Percentiles rank a stretch among this genome's conserved stretches.
These are phyloP conservation scores for Holacanthella duospinosa DNA, from an alignment of 2,888 invertebrate genomes.

Conservation along the genomic window DNA sequence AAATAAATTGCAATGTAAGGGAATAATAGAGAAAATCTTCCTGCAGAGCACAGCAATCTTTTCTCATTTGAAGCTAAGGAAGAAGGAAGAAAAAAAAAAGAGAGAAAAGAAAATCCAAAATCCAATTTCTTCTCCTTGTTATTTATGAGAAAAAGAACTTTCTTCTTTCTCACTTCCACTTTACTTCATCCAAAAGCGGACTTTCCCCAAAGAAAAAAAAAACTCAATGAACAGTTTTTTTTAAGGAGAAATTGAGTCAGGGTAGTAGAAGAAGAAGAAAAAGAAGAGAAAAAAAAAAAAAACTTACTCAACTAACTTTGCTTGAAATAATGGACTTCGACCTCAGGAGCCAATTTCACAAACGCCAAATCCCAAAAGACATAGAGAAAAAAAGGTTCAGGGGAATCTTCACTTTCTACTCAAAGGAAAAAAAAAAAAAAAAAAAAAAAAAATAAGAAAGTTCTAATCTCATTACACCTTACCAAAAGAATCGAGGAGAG, in stretches of 20 bases:
- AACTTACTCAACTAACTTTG: conserved; percentile 3
- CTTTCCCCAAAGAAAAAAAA: not conserved
- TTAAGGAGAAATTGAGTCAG: not conserved
- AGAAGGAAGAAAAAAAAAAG: conserved; percentile 9
- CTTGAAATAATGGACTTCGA: conserved; percentile 20
- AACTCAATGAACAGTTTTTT: not conserved
- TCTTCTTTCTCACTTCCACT: not conserved
- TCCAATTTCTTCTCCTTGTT: conserved; percentile 20
- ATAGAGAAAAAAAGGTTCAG: not conserved
- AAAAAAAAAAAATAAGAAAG: not conserved
- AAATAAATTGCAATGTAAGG: not conserved
- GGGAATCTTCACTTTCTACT: not conserved
- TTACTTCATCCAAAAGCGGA: not conserved
- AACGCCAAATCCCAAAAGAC: not conserved
- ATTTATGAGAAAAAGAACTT: conserved; percentile 18
- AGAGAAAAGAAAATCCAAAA: conserved; percentile 17
- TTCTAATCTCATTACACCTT: too few relatives aligned
- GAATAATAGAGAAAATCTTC: not conserved
- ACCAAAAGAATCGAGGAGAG: too few relatives aligned
- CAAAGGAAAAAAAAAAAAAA: too few relatives aligned
- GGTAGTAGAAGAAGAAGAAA: too few relatives aligned
- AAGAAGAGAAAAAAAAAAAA: not conserved
- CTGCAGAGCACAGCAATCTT: not conserved
- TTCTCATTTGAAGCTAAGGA: conserved; percentile 2
- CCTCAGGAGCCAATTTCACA: conserved; percentile 13